Conservation (phyloP, 2,888 invertebrate species). For the Dugesia japonica region DNA sequence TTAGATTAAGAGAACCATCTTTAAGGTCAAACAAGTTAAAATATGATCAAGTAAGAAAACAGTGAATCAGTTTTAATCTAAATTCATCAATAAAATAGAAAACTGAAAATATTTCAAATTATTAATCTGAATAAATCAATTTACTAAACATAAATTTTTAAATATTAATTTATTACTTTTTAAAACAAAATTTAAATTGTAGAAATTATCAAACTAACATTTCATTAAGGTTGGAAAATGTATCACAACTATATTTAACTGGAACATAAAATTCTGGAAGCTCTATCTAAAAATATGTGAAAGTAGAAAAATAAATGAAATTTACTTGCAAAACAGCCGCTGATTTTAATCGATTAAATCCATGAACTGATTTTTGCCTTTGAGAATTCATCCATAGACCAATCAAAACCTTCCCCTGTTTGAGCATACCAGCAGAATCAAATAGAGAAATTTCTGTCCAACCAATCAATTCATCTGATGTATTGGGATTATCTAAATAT, state of each 20-base stretch:
- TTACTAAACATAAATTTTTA: too few relatives aligned
- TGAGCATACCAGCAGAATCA: background rate
- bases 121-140: too few relatives aligned
- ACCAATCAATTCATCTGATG: background rate
- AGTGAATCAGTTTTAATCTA: too few relatives aligned
- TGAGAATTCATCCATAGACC: background rate
- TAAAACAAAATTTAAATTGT: too few relatives aligned
- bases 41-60: too few relatives aligned
- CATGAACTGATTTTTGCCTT: background rate
- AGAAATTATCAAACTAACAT: background rate
- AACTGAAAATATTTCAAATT: too few relatives aligned
- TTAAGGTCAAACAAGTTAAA: too few relatives aligned
- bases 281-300: background rate
- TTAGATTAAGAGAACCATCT: too few relatives aligned
- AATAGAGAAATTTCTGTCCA: background rate
- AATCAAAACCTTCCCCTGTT: background rate
- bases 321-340: background rate
- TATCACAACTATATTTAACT: background rate
- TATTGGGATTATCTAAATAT: too few relatives aligned
- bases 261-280: conserved; percentile 3
- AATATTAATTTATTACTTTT: too few relatives aligned
- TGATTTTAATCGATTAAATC: background rate
- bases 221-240: background rate
- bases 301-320: background rate
- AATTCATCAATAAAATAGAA: too few relatives aligned